Percentiles rank a stretch among this genome's conserved stretches.
These are phyloP conservation scores for Tiaroga cobitis DNA, from an alignment of 2,797 vertebrate species.

Conservation along the genomic window DNA sequence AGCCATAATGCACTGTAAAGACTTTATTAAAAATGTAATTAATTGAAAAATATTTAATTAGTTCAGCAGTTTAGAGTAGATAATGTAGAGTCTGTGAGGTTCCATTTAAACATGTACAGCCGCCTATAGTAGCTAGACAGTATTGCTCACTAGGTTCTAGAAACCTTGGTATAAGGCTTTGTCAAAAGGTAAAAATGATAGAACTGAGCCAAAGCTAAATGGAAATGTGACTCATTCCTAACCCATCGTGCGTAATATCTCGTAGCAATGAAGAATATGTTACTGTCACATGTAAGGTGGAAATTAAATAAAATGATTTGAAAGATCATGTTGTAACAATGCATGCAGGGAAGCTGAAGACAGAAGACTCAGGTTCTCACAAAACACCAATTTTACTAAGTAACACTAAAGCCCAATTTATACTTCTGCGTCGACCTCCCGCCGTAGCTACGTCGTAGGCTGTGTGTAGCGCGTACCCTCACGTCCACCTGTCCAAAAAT, in stretches of 20 bases:
- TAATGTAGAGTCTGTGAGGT: neutral
- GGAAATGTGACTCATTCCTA: neutral
- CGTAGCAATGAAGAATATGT: neutral
- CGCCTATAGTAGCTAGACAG: neutral
- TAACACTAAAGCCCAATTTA: too few relatives aligned
- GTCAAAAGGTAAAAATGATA: neutral
- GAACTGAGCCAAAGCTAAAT: neutral
- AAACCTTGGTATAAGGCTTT: neutral
- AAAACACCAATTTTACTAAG: too few relatives aligned
- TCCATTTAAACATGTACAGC: neutral
- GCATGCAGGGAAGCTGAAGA: too few relatives aligned
- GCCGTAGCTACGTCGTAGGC: too few relatives aligned
- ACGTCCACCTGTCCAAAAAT: too few relatives aligned
- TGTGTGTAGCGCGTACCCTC: too few relatives aligned
- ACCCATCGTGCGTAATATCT: neutral
- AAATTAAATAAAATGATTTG: neutral
- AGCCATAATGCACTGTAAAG: neutral
- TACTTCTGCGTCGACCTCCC: too few relatives aligned
- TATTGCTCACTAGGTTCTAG: neutral
- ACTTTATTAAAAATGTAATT: neutral
- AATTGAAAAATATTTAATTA: neutral
- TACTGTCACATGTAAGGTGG: slow-evolving; percentile 3
- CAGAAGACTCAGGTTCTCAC: too few relatives aligned
- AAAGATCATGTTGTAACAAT: neutral
- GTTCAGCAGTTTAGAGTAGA: neutral